A percentile compares a stretch with the other conserved stretches of the same genome.
Conservation (phyloP, 2,888 invertebrate species). For the Abscondita cerata region DNA sequence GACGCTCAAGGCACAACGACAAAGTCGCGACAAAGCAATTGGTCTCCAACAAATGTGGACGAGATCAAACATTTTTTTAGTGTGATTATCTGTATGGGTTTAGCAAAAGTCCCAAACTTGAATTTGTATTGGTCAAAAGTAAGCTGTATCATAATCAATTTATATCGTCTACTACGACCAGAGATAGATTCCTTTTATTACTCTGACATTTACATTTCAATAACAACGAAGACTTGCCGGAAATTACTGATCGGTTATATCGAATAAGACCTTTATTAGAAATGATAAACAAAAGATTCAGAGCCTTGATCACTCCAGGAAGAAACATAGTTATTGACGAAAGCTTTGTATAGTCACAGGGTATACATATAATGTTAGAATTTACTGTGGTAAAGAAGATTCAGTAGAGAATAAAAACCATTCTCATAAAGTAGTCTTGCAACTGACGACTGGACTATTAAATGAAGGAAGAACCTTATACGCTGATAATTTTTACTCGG, state of each 20-base stretch:
- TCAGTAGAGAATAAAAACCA: too few relatives aligned
- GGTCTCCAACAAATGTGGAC: background rate
- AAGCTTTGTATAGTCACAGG: background rate
- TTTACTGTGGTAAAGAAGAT: too few relatives aligned
- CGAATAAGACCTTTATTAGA: background rate
- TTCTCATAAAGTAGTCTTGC: too few relatives aligned
- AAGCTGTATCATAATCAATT: background rate
- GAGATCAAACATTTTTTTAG: background rate
- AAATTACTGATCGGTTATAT: background rate
- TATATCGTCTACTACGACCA: background rate
- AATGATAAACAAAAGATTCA: background rate
- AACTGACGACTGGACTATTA: too few relatives aligned
- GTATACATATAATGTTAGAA: background rate
- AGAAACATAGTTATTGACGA: background rate
- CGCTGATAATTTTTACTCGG: too few relatives aligned
- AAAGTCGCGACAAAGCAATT: background rate
- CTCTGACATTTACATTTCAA: background rate
- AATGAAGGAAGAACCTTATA: too few relatives aligned
- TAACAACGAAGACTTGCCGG: background rate
- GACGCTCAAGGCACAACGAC: background rate
- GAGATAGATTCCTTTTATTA: background rate
- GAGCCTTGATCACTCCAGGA: background rate
- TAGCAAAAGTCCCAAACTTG: background rate
- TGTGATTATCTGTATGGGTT: background rate
- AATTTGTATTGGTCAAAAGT: background rate